phyloP scores from a whole-genome alignment of 2,888 invertebrate genomes.

The Temnothorax ravouxi region DNA sequence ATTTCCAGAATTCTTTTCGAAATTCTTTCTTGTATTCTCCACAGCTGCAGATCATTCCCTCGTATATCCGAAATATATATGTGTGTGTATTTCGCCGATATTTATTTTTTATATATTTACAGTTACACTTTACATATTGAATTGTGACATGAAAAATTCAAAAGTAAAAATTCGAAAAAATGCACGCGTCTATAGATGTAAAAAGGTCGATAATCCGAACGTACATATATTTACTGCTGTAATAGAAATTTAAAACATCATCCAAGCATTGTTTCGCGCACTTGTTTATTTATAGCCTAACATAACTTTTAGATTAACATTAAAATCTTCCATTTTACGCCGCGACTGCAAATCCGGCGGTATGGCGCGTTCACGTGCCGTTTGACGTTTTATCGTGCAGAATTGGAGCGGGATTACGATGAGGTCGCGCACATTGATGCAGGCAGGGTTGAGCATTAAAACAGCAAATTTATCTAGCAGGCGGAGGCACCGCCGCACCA shows the following conservation, averaged over 20 bases:
- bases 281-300: not conserved
- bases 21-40: not conserved
- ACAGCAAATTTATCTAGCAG: conserved; percentile 65
- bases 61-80: not conserved
- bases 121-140: not conserved
- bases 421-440: conserved; percentile 23
- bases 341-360: conserved; percentile 8
- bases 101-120: not conserved
- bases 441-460: conserved; percentile 37
- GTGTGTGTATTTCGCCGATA: not conserved
- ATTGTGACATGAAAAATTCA: not conserved
- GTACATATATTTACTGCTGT: not conserved
- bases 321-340: conserved; percentile 8
- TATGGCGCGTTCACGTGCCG: conserved; percentile 42
- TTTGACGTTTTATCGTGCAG: conserved; percentile 28
- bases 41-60: not conserved
- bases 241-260: not conserved
- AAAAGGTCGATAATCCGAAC: not conserved
- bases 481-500: conserved; percentile 5
- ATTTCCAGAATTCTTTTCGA: not conserved
- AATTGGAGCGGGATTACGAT: conserved; percentile 28
- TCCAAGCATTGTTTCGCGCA: not conserved
- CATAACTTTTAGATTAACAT: not conserved
- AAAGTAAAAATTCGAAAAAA: not conserved
- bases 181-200: not conserved